Evolutionary conservation across 2,113 vertebrate species (phyloP).

Genomic region (Lepus europaeus): DNA sequence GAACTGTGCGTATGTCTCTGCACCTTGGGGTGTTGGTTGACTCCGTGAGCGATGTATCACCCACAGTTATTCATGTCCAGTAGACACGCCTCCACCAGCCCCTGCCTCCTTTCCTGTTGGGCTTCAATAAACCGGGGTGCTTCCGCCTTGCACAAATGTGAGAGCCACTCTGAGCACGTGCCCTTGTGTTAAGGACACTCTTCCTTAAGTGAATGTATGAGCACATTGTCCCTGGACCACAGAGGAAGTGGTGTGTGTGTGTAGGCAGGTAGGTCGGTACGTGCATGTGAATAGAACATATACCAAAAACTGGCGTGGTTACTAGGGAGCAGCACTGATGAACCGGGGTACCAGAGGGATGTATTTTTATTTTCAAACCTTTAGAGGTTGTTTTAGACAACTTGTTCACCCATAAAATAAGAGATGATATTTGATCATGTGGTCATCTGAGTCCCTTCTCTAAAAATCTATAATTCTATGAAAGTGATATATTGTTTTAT

Average conservation of each 20-base stretch:
- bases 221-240: neutral
- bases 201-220: slow-evolving; percentile 2
- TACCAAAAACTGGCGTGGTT: neutral
- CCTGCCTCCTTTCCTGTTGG: neutral
- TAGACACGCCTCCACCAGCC: neutral
- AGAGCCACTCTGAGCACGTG: neutral
- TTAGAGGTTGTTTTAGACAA: neutral
- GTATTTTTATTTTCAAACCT: neutral
- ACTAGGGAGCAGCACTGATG: neutral
- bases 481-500: neutral
- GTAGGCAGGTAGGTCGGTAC: neutral
- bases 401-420: slow-evolving; percentile 36
- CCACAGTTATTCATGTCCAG: neutral
- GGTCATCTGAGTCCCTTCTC: neutral
- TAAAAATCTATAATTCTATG: neutral
- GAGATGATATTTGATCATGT: neutral
- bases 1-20: neutral
- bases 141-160: neutral
- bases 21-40: too few species aligned
- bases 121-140: neutral
- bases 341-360: neutral
- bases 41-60: neutral
- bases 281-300: neutral
- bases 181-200: neutral
- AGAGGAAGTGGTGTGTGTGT: neutral